These are phyloP conservation scores for Polymixis flavicincta DNA, from an alignment of 2,888 invertebrate species.

Conservation along the genomic window DNA sequence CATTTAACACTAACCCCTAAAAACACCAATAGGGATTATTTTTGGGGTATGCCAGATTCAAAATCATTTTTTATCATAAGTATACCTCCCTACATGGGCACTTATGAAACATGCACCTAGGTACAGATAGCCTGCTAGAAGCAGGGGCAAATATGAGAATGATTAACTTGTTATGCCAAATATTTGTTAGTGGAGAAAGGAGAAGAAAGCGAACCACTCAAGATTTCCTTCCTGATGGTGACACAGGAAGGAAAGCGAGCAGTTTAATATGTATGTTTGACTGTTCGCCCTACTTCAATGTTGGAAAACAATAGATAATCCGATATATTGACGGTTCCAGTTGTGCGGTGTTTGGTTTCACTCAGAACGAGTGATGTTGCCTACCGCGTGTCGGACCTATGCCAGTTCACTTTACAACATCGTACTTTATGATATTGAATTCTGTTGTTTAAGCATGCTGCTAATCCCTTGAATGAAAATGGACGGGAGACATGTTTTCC, in stretches of 20 bases:
- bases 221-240: neutral
- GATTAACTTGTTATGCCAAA: neutral
- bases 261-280: neutral
- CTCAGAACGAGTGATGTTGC: neutral
- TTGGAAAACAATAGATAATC: conserved; percentile 28
- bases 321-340: conserved; percentile 14
- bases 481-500: neutral
- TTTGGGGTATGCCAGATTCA: neutral
- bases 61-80: too few species aligned
- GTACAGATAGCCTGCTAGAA: too few species aligned
- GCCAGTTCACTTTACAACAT: neutral
- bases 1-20: too few species aligned
- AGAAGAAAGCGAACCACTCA: neutral
- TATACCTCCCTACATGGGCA: too few species aligned
- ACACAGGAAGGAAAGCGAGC: neutral
- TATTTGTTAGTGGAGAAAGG: neutral
- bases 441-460: neutral
- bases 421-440: neutral
- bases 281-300: neutral
- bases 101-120: too few species aligned
- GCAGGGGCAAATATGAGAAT: too few species aligned
- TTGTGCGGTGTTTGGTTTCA: conserved; percentile 27
- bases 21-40: too few species aligned
- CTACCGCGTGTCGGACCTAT: neutral
- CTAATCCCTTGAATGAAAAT: neutral